A percentile compares a stretch with the other conserved stretches of the same genome.
Conservation (phyloP, 2,888 invertebrate genomes). For the Rapana venosa region DNA sequence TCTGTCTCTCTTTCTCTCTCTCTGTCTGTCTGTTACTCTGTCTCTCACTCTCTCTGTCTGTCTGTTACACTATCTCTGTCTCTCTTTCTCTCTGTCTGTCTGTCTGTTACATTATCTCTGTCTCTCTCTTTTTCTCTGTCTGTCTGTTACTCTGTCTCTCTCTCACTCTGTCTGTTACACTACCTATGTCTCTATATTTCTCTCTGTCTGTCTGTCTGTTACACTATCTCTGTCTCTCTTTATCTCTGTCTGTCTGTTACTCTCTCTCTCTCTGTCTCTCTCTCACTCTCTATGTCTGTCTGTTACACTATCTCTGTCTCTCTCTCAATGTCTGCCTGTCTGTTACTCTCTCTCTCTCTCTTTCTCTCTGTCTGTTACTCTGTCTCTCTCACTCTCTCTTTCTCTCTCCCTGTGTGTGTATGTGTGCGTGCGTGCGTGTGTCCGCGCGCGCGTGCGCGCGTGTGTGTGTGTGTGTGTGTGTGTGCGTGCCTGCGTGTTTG, state of each 20-base stretch:
- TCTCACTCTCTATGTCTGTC: not conserved
- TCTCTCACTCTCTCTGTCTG: not conserved
- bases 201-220: not conserved
- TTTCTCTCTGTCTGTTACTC: not conserved
- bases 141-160: not conserved
- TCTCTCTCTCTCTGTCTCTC: not conserved
- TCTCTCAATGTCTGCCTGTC: not conserved
- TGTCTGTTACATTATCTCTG: not conserved
- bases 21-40: not conserved
- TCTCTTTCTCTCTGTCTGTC: not conserved
- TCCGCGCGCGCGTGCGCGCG: too few relatives aligned
- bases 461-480: too few relatives aligned
- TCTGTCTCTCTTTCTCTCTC: not conserved
- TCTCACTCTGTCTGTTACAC: too few relatives aligned
- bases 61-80: not conserved
- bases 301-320: not conserved
- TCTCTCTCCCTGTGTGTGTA: not conserved
- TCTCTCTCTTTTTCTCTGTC: not conserved
- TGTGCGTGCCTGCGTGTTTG: too few relatives aligned
- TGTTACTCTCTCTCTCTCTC: not conserved
- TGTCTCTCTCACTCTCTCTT: not conserved
- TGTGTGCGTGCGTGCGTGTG: too few relatives aligned
- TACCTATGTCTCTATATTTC: too few relatives aligned
- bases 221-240: not conserved
- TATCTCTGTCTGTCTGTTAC: not conserved